phyloP scores from a whole-genome alignment of 2,113 vertebrate species.

The Phocoena phocoena region DNA sequence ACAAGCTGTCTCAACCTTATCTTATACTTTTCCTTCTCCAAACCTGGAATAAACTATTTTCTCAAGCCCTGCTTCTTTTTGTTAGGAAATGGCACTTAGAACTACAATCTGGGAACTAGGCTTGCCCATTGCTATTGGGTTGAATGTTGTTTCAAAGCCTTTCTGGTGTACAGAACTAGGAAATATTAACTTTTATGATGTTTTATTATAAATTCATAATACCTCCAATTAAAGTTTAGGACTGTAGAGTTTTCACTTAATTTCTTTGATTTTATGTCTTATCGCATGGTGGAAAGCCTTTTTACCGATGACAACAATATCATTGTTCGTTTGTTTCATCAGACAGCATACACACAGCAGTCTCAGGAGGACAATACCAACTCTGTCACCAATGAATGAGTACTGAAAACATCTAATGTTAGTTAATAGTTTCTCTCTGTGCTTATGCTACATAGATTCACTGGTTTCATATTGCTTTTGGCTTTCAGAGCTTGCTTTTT shows the following conservation, averaged over 20 bases:
- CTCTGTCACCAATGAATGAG: neutral
- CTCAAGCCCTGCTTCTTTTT: neutral
- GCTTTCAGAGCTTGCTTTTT: neutral
- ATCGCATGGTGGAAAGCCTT: neutral
- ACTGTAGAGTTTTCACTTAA: neutral
- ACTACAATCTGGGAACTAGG: neutral
- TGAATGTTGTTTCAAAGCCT: neutral
- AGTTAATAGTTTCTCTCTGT: neutral
- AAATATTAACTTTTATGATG: neutral
- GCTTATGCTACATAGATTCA: neutral
- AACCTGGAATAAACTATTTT: neutral
- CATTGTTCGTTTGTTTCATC: neutral
- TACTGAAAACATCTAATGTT: neutral
- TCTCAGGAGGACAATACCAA: neutral
- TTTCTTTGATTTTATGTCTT: conserved; percentile 8
- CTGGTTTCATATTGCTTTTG: neutral
- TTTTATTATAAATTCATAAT: neutral
- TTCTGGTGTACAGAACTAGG: neutral
- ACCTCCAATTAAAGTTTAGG: neutral
- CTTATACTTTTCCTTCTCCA: neutral
- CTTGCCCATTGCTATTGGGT: neutral
- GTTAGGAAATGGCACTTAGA: neutral
- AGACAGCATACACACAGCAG: neutral
- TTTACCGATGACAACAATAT: neutral
- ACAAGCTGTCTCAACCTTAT: neutral